These are phyloP conservation scores for Astreopora myriophthalma DNA, from an alignment of 64 coral and sea anemone genomes.

Conservation along the genomic window DNA sequence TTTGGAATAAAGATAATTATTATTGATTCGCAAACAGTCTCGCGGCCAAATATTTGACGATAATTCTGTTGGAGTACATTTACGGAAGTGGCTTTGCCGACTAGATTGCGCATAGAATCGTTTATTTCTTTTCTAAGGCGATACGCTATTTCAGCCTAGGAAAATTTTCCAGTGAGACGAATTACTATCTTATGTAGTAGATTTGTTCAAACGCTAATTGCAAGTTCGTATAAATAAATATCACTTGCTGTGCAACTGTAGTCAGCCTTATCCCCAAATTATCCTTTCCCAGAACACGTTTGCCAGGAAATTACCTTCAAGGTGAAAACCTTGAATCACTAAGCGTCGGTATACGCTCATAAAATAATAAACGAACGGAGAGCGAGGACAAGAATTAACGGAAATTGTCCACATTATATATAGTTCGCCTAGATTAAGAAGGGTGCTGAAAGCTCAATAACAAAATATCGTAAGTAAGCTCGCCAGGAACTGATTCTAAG, in stretches of 20 bases:
- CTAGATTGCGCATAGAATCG: not conserved
- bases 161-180: too few species aligned
- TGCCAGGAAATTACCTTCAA: not conserved
- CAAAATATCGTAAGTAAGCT: not conserved
- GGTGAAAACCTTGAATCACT: not conserved
- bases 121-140: not conserved
- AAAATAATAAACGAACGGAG: not conserved
- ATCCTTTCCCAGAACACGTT: too few species aligned
- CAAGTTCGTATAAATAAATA: too few species aligned
- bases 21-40: conserved; percentile 6
- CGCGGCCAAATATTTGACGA: not conserved
- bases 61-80: not conserved
- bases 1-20: not conserved
- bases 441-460: not conserved
- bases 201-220: too few species aligned
- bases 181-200: too few species aligned
- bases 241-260: too few species aligned
- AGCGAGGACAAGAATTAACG: not conserved
- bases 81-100: not conserved
- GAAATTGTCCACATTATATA: not conserved
- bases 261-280: too few species aligned
- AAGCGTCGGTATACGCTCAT: not conserved
- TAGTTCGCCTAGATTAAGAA: not conserved
- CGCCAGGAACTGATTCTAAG: not conserved
- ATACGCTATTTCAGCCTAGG: too few species aligned